Conservation (phyloP, 2,113 vertebrate species). For the Bungarus multicinctus region DNA sequence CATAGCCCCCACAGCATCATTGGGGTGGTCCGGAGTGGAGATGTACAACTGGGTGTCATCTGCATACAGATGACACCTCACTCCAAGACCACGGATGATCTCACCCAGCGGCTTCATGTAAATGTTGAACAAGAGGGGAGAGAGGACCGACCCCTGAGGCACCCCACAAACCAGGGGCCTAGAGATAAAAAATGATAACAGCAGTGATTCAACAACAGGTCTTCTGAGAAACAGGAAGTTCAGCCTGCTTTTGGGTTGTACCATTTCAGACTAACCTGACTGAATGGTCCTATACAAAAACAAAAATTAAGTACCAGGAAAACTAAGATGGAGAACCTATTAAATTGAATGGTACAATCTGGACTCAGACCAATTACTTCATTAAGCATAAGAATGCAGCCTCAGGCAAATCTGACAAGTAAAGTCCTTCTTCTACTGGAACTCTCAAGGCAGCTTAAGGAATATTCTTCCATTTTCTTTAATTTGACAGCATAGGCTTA, state of each 20-base stretch:
- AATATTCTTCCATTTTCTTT: not conserved
- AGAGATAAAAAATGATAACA: not conserved
- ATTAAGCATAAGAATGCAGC: not conserved
- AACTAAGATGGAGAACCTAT: not conserved
- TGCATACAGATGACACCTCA: no score
- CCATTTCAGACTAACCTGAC: not conserved
- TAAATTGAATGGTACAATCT: not conserved
- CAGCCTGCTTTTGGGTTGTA: not conserved
- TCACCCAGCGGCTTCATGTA: no score
- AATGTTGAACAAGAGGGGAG: no score
- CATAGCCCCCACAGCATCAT: no score
- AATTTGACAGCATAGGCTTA: not conserved
- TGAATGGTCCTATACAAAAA: not conserved
- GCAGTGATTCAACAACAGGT: not conserved
- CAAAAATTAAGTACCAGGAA: not conserved
- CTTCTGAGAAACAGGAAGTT: not conserved
- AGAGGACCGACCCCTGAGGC: no score
- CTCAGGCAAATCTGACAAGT: not conserved
- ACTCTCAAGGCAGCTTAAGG: not conserved
- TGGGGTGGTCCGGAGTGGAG: no score
- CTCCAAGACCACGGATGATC: no score
- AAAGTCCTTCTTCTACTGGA: not conserved
- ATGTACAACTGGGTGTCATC: no score
- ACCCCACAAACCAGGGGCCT: no score
- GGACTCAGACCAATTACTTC: not conserved